These are phyloP conservation scores for Watsonalla cultraria DNA, from an alignment of 2,888 invertebrate genomes.

Conservation along the genomic window DNA sequence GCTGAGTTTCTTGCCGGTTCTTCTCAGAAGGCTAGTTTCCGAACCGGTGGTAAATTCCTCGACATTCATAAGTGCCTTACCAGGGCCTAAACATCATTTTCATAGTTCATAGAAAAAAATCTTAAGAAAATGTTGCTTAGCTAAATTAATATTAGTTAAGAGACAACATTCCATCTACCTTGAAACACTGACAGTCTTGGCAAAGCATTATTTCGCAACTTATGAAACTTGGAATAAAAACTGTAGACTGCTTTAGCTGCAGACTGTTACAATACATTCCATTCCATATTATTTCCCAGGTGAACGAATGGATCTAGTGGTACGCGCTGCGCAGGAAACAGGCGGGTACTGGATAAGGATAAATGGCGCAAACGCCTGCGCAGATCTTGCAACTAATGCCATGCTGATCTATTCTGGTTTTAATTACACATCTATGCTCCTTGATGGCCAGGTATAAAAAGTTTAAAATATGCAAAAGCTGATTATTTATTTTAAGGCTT, in stretches of 20 bases:
- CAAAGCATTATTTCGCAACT: not conserved
- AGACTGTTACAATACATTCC: not conserved
- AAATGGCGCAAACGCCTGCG: conserved; percentile 74
- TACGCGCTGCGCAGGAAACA: conserved; percentile 67
- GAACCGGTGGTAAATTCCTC: no score
- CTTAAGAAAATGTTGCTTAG: not conserved
- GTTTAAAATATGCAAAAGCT: conserved; percentile 21
- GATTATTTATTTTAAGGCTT: no score
- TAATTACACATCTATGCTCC: conserved; percentile 65
- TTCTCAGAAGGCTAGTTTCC: no score
- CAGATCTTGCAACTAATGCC: conserved; percentile 46
- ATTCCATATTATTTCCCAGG: conserved; percentile 56
- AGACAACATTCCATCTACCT: not conserved
- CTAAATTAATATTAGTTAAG: conserved; percentile 1
- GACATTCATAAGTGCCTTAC: no score
- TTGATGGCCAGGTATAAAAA: conserved; percentile 43
- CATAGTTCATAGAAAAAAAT: no score
- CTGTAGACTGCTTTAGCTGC: not conserved
- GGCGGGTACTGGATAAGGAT: conserved; percentile 78
- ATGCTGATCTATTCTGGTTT: conserved; percentile 74
- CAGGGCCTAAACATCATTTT: no score
- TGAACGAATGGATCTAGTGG: conserved; percentile 81
- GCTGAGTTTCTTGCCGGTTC: no score
- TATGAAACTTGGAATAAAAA: not conserved
- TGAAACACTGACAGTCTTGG: not conserved